Evolutionary conservation across 2,797 vertebrate species (phyloP).

Genomic region (Anniella stebbinsi): DNA sequence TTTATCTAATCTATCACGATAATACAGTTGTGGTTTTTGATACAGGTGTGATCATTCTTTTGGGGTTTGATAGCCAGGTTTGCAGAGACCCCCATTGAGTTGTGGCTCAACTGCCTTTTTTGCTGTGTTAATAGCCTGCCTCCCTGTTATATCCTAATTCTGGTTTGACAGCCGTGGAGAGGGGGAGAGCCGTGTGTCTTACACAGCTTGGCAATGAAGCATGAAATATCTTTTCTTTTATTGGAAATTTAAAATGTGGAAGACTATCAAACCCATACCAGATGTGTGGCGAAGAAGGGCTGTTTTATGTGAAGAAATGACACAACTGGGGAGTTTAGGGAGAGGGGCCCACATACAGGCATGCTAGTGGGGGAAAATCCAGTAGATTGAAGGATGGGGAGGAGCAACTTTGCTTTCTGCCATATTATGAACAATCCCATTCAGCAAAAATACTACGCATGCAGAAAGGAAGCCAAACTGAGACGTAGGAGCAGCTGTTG

Average conservation of each 20-base stretch:
- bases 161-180: constrained; percentile 8
- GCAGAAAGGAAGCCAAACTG: background rate
- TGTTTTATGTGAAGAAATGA: background rate
- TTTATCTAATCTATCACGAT: background rate
- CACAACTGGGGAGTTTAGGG: background rate
- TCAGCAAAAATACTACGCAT: constrained; percentile 3
- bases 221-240: constrained; percentile 34
- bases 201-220: constrained; percentile 8
- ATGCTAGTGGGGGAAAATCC: background rate
- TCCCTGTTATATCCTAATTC: constrained; percentile 25
- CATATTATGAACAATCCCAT: background rate
- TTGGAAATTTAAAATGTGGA: constrained; percentile 25
- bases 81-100: background rate
- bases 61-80: background rate
- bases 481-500: constrained; percentile 25
- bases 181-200: background rate
- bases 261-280: constrained; percentile 34
- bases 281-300: constrained; percentile 9
- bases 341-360: constrained; percentile 6
- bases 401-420: constrained; percentile 8
- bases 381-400: background rate
- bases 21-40: background rate
- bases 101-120: background rate
- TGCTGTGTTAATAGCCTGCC: constrained; percentile 1
- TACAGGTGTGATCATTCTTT: background rate